Evolutionary conservation across 1,140 invertebrate species (phyloP), one percentile per base, ranked within the genome.

Genomic region (Rhizoglyphus robini): DNA sequence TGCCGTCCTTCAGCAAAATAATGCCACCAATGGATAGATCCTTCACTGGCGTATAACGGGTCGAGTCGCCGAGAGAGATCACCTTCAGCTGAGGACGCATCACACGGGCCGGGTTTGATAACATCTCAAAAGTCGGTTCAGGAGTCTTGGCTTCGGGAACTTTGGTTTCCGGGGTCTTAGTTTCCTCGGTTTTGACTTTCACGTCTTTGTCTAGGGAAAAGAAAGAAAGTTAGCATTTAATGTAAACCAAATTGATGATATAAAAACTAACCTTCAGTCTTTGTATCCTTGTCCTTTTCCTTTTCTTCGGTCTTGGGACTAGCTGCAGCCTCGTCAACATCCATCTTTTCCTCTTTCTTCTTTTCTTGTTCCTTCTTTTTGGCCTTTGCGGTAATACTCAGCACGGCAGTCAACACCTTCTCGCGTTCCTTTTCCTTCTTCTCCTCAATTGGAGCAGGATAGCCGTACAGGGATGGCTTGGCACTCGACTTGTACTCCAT

Each of bases 371-470:
- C 86, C 27, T 88, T 83, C 68, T 73, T 73, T 65, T 76, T 82
- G 70, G 90, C 86, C 68, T 90, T 84, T 0, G 91, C 91, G 0
- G 96, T 96, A 70, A 97, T 97, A 73, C 92, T 96, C 23, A 99
- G 79, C 2, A 99, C 90, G 8, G 95, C 96, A 20, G 94, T 98
- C 34, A 94, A 92, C 63, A 83, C 79, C 70, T 82, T 83, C 73
- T 97, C 92, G 8, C 90, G 83, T 75, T 96, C 91, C 73, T 96
- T 93, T 49, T 92, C 88, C 77, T 97, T 97, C 78, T 97, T 97
- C 73, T 98, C 94, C 79, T 99, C 96, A 25, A 99, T 77, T 0
- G 93, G 85, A 23, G 95, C 88, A 5, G 95, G 95, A 76, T 99
- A 99, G 0, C 92, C 96, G 75, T 93, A 99, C 3, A 88, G 79